phyloP scores from a whole-genome alignment of 2,888 invertebrate species.

The Polymixis lichenea region DNA sequence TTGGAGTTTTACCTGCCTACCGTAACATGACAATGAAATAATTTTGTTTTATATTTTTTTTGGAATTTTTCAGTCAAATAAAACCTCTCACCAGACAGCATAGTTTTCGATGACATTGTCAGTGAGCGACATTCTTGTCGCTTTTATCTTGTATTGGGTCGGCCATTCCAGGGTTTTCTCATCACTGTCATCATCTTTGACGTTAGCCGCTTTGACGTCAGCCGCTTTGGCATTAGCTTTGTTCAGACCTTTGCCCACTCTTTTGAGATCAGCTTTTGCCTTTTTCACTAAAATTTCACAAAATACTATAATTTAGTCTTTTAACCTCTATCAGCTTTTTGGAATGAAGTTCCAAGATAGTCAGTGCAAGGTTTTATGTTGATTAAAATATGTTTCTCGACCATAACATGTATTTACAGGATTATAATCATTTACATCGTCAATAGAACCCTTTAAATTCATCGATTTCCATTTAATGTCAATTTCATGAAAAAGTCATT shows the following conservation, averaged over 20 bases:
- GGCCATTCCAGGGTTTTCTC: constrained; percentile 72
- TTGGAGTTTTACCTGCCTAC: neutral
- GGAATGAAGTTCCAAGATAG: no score
- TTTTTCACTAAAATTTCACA: constrained; percentile 53
- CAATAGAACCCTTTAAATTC: no score
- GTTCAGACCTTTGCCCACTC: neutral
- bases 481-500: no score
- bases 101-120: constrained; percentile 76
- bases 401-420: no score
- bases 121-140: constrained; percentile 72
- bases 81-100: constrained; percentile 74
- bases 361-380: no score
- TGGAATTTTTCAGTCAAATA: no score
- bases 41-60: no score
- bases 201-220: neutral
- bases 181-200: neutral
- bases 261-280: constrained; percentile 4
- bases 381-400: no score
- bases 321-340: neutral
- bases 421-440: no score
- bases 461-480: no score
- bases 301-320: neutral
- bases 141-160: constrained; percentile 70
- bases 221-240: constrained; percentile 14
- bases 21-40: no score